phyloP scores from a whole-genome alignment of 1,140 invertebrate species.

The Mycetomoellerius zeteki region DNA sequence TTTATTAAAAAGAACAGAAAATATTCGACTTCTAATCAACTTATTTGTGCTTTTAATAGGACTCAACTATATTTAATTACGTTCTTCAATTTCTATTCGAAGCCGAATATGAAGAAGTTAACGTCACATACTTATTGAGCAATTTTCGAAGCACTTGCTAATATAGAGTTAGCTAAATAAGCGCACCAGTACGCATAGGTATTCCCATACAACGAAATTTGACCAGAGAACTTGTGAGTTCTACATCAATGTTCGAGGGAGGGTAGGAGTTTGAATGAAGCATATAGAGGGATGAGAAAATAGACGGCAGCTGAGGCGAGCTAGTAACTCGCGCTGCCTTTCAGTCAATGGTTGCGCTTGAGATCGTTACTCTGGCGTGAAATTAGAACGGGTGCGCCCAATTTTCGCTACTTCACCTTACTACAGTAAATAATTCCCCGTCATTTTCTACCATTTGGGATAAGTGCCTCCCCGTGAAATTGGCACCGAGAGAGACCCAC shows the following conservation, averaged over 20 bases:
- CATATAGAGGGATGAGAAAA: constrained; percentile 36
- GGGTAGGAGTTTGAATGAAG: constrained; percentile 21
- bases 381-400: constrained; percentile 81
- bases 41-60: not conserved
- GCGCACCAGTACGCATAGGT: not conserved
- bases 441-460: constrained; percentile 80
- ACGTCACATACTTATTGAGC: not conserved
- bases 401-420: constrained; percentile 81
- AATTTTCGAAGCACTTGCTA: constrained; percentile 26
- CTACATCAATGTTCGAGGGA: constrained; percentile 27
- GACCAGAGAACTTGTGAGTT: constrained; percentile 44
- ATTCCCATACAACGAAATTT: constrained; percentile 16
- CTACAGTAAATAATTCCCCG: constrained; percentile 81
- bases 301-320: constrained; percentile 17
- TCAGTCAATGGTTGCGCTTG: constrained; percentile 61
- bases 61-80: not conserved
- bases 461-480: constrained; percentile 79
- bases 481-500: constrained; percentile 65
- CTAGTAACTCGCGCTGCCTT: constrained; percentile 52
- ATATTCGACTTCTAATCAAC: not conserved
- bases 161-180: constrained; percentile 26
- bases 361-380: constrained; percentile 79
- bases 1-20: not conserved
- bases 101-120: constrained; percentile 12
- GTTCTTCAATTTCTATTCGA: not conserved